phyloP scores from a whole-genome alignment of 2,888 invertebrate genomes.

The Alviniconcha strummeri region DNA sequence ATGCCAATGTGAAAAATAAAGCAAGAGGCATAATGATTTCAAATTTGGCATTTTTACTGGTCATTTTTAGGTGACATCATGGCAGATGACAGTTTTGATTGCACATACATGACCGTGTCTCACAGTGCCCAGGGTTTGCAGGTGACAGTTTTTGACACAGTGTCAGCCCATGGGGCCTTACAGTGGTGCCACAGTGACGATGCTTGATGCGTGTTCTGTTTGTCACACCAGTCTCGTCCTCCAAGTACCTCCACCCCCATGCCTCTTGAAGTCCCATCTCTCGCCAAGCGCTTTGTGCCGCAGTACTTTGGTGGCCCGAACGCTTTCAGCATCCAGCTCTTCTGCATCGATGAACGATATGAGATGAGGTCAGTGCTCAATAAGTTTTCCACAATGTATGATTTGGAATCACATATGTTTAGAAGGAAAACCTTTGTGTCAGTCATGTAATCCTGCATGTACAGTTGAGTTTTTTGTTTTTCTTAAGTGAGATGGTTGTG shows the following conservation, averaged over 20 bases:
- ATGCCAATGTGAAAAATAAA: no score
- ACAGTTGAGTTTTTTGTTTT: neutral
- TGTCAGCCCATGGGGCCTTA: no score
- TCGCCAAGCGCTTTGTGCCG: constrained; percentile 63
- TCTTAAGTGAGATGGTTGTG: neutral
- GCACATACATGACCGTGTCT: no score
- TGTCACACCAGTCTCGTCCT: constrained; percentile 1
- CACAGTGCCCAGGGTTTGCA: no score
- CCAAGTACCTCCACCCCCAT: constrained; percentile 41
- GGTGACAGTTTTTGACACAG: no score
- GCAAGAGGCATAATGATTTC: no score
- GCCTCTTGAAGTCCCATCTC: constrained; percentile 22
- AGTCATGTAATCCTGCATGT: neutral
- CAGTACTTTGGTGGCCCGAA: constrained; percentile 65
- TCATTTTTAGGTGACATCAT: no score
- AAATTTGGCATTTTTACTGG: no score
- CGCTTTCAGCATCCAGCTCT: constrained; percentile 73
- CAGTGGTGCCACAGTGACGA: no score
- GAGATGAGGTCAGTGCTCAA: constrained; percentile 69
- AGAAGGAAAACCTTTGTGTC: neutral
- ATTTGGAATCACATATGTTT: no score
- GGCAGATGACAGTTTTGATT: no score
- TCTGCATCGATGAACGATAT: constrained; percentile 73
- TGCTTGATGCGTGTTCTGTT: neutral
- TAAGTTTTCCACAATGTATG: neutral